A percentile compares a stretch with the other conserved stretches of the same genome.
Conservation (phyloP, 2,888 invertebrate genomes). For the Philhelius pedissequus region DNA sequence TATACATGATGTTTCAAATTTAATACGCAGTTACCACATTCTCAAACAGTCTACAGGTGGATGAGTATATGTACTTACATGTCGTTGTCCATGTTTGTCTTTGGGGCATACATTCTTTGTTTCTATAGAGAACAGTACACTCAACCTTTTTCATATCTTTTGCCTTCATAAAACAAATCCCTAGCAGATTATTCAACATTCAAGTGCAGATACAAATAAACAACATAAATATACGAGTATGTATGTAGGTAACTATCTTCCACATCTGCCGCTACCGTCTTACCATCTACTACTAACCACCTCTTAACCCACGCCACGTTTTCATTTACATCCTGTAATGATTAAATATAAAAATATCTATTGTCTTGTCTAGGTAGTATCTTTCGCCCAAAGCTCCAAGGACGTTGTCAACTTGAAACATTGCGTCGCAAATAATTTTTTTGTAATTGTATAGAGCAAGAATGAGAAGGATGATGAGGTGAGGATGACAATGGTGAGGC, state of each 20-base stretch:
- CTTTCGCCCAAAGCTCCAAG: constrained; percentile 27
- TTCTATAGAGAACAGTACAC: background rate
- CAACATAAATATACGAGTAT: too few species aligned
- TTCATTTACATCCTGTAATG: constrained; percentile 43
- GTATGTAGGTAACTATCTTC: too few species aligned
- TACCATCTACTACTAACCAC: background rate
- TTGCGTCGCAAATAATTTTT: constrained; percentile 54
- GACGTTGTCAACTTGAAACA: constrained; percentile 58
- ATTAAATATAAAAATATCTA: constrained; percentile 37
- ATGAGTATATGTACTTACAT: background rate
- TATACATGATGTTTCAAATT: background rate
- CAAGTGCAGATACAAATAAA: constrained; percentile 43
- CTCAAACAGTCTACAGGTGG: constrained; percentile 45
- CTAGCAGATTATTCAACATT: constrained; percentile 29
- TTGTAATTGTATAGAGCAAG: background rate
- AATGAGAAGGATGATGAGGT: background rate
- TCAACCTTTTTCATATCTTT: background rate
- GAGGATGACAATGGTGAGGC: background rate
- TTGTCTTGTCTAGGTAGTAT: constrained; percentile 17
- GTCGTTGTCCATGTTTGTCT: background rate
- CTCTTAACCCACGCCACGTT: background rate
- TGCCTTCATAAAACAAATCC: background rate
- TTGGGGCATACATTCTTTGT: background rate
- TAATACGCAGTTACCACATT: constrained; percentile 40
- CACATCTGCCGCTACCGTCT: background rate